Percentiles rank a stretch among this genome's conserved stretches.
phyloP scores from a whole-genome alignment of 1,140 invertebrate genomes.

The Lordiphosa stackelbergi region DNA sequence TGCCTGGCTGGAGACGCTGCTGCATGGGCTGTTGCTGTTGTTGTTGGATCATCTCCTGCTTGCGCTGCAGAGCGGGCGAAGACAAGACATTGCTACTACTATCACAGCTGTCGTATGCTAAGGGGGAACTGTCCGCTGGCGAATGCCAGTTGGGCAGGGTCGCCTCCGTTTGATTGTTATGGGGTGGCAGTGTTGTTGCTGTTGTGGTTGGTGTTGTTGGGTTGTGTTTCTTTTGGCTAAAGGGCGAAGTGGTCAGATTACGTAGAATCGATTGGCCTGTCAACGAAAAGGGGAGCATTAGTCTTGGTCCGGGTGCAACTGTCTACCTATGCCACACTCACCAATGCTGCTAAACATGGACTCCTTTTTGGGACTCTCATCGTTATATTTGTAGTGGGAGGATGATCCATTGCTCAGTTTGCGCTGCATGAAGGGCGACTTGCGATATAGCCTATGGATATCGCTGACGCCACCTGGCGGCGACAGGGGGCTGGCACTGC shows the following conservation, averaged over 20 bases:
- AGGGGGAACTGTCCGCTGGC: constrained; percentile 31
- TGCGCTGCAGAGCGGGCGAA: constrained; percentile 50
- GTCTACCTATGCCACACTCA: constrained; percentile 5
- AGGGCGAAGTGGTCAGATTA: constrained; percentile 73
- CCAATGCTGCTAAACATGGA: constrained; percentile 73
- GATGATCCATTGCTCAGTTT: constrained; percentile 64
- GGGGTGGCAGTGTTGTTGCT: constrained; percentile 17
- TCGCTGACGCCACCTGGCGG: constrained; percentile 31
- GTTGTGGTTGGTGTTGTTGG: constrained; percentile 25
- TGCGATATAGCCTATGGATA: constrained; percentile 65
- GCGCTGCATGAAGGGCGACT: constrained; percentile 73
- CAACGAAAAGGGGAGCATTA: not conserved
- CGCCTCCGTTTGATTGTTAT: constrained; percentile 19
- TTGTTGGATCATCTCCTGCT: constrained; percentile 31
- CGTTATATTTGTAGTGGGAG: constrained; percentile 46
- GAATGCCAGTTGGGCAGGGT: constrained; percentile 38
- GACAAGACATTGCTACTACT: constrained; percentile 49
- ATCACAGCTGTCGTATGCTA: constrained; percentile 51
- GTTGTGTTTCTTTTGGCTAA: constrained; percentile 72
- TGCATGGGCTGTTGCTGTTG: constrained; percentile 42
- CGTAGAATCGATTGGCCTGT: constrained; percentile 70
- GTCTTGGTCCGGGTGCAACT: too few relatives aligned
- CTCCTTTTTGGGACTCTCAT: constrained; percentile 73
- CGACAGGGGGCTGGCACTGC: constrained; percentile 28
- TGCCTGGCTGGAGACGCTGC: constrained; percentile 62